phyloP scores from a whole-genome alignment of 2,797 vertebrate genomes.

The Catharus ustulatus region DNA sequence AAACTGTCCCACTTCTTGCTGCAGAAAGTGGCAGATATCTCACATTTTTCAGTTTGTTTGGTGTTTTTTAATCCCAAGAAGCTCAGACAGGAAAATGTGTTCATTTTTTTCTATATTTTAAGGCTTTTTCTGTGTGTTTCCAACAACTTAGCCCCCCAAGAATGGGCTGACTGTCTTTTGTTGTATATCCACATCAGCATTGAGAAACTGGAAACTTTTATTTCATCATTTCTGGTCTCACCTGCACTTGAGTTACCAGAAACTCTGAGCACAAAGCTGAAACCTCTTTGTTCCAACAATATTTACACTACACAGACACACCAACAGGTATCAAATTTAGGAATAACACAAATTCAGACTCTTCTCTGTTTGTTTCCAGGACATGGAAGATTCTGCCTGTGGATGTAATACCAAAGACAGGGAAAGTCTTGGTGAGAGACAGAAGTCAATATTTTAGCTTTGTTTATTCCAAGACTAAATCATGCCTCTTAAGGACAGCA shows the following conservation, averaged over 20 bases:
- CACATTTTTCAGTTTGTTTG: not conserved
- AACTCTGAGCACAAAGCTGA: not conserved
- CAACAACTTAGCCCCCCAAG: not conserved
- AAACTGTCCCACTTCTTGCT: not conserved
- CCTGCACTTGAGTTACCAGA: not conserved
- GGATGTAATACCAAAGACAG: conserved; percentile 49
- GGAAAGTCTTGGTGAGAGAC: not conserved
- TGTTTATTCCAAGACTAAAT: not conserved
- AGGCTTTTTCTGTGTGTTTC: not conserved
- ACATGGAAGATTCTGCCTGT: conserved; percentile 18
- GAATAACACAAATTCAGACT: not conserved
- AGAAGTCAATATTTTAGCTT: not conserved
- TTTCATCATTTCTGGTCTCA: not conserved
- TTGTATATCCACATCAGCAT: fast-evolving
- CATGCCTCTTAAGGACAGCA: not conserved
- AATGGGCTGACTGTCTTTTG: not conserved
- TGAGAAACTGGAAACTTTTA: not conserved
- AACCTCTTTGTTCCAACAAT: not conserved
- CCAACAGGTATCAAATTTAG: not conserved
- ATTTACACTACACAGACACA: not conserved
- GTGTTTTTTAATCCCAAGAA: not conserved
- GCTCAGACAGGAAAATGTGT: not conserved
- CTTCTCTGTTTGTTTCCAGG: not conserved
- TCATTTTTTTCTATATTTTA: not conserved
- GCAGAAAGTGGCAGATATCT: not conserved